Base-by-base conservation (phyloP, 2,113 vertebrate species). In the Canis aureus region DNA sequence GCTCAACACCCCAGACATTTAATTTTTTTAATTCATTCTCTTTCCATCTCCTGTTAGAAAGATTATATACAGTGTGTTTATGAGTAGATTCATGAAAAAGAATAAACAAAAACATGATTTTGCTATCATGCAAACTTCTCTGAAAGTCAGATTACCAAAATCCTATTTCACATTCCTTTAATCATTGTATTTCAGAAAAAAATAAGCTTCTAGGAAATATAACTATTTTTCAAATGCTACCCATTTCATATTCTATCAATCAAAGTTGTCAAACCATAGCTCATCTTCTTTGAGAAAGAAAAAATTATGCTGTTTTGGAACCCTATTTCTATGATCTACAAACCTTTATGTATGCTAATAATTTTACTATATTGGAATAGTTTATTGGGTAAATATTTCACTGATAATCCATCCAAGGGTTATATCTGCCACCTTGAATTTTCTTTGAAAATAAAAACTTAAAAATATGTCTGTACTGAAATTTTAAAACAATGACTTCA, bases 21-120 rank as follows among this genome's bases (percentile, higher is more conserved):
- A 60, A 96, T 87, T 96, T 97, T 95, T 74, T 82, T 69, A 22
- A 60, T 27, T 27, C 90, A 87, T 91, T 96, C 96, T 35, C 92
- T 19, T 95, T 53, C 71, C 32, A 69, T 53, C 22, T 95, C 59
- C 71, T 74, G 11, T 69, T 87, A 29, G 32, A 59, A 89, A 91
- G 59, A 93, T 55, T 78, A 66, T 29, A 76, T 32, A 51, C 7
- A 79, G 4, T 67, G 11, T 17, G 10, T 67, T 20, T 62, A 62
- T 89, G 22, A 67, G 8, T 16, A 81, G 76, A 80, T 67, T 59
- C 55, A 67, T 73, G 35, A 82, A 88, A 95, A 88, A 59, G 1
- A 82, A 25, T 25, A 74, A 78, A 49, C 3, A 17, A 66, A 67
- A 35, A 79, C 8, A 35, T 13, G 10, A 29, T 17, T 92, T 81